These are phyloP conservation scores for Odobenus rosmarus DNA, from an alignment of 2,113 vertebrate species.

Conservation along the genomic window DNA sequence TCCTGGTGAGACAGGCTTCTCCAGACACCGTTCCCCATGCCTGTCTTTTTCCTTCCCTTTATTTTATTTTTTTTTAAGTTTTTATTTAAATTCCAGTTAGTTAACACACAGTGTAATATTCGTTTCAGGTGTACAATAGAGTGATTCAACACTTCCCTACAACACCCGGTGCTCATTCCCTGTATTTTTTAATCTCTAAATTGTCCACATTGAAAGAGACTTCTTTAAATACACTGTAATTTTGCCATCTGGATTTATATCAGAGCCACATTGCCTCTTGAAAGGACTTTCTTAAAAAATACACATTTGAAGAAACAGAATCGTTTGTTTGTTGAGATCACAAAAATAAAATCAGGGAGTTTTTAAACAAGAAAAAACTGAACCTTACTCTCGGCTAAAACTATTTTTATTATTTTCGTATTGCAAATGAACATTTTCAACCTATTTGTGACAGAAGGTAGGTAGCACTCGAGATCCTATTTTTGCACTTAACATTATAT, in stretches of 20 bases:
- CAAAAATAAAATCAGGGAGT: background rate
- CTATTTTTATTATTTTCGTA: slow-evolving; percentile 7
- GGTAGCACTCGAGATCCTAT: background rate
- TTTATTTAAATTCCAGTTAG: background rate
- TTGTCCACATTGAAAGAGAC: background rate
- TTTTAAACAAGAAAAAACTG: slow-evolving; percentile 14
- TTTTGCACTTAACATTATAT: slow-evolving; percentile 2
- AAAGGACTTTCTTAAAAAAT: slow-evolving; percentile 42
- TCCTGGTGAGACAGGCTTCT: background rate
- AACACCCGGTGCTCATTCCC: background rate
- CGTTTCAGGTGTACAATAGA: background rate
- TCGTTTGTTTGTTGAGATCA: slow-evolving; percentile 16
- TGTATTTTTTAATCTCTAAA: background rate
- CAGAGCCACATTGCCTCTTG: background rate
- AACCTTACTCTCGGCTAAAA: background rate
- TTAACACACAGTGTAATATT: background rate
- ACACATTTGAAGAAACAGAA: slow-evolving; percentile 23
- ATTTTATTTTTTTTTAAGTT: background rate
- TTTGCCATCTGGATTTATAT: slow-evolving; percentile 34
- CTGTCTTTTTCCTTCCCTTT: background rate
- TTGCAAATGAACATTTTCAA: background rate
- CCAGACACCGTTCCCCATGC: background rate
- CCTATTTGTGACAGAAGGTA: background rate
- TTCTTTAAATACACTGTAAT: slow-evolving; percentile 1
- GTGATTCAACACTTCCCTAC: background rate